Evolutionary conservation across 2,888 invertebrate species (phyloP), one percentile per base, ranked within the genome.

Genomic region (Aplocera efformata): DNA sequence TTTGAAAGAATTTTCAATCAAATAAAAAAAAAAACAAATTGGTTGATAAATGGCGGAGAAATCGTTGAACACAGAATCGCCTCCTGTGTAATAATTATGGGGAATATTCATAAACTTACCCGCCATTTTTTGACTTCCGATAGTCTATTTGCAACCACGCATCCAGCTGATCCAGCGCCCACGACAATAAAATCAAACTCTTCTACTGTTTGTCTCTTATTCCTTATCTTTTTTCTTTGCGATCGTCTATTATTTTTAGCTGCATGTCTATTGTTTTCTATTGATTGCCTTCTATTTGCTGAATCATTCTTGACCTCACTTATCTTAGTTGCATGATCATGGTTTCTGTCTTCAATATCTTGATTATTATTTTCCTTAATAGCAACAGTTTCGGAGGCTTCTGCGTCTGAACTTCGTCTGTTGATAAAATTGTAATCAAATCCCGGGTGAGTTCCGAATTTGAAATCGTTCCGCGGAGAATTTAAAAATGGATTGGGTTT

Each of bases 141-240:
- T 1, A 92, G 71, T 7, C 92, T 81, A 69, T 91, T 92, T 0
- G 92, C 92, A 9, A 92, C 61, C 17, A 92, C 92, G 62, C 92
- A 92, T 0, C 92, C 93, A 0, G 92, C 92, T 4, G 92, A 92
- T 1, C 93, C 93, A 0, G 91, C 92, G 9, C 92, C 92, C 23
- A 92, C 89, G 33, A 91, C 76, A 38, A 92, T 90, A 52, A 91
- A 94, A 57, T 92, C 92, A 60, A 77, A 91, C 28, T 85, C 79
- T 50, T 85, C 79, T 26, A 59, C 33, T 3, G 53, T 45, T 1
- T 69, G 64, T 11, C 79, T 75, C 45, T 63, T 79, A 26, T 48
- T 70, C 26, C 75, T 66, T 2, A 38, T 63, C 26, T 55, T 70
- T 7, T 35, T 53, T 23, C 44, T 56, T 13, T 53, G 53, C 26